Percentiles rank a stretch among this genome's conserved stretches.
phyloP scores from a whole-genome alignment of 2,113 vertebrate species.

The Alligator sinensis region DNA sequence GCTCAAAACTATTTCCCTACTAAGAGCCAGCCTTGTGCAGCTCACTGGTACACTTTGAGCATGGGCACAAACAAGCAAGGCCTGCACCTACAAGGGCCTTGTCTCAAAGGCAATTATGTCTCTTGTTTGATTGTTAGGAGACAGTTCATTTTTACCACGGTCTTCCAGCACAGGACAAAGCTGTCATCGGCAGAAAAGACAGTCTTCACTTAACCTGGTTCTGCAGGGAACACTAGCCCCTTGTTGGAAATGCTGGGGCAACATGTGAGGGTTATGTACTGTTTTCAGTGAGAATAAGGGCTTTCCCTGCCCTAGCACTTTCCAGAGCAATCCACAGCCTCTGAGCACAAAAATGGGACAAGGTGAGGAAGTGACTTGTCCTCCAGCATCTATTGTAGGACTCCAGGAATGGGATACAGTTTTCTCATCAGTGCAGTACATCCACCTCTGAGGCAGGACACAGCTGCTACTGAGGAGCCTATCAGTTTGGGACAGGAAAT shows the following conservation, averaged over 20 bases:
- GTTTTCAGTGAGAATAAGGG: fast-evolving
- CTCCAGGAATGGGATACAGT: constrained; percentile 3
- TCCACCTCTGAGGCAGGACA: constrained; percentile 39
- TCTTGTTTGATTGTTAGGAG: neutral
- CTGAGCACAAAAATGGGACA: neutral
- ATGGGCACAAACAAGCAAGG: fast-evolving
- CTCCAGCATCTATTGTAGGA: neutral
- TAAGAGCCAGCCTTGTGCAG: neutral
- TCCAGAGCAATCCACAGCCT: neutral
- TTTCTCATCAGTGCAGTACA: constrained; percentile 28
- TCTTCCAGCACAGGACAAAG: neutral
- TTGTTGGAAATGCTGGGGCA: neutral
- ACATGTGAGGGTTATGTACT: neutral
- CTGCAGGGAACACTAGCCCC: neutral
- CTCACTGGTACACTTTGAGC: neutral
- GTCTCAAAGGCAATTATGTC: neutral
- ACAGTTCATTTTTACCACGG: neutral
- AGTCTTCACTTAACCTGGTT: neutral
- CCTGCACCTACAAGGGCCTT: neutral
- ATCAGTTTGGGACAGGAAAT: neutral
- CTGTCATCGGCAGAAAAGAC: neutral
- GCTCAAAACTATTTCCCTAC: neutral
- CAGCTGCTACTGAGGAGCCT: constrained; percentile 13
- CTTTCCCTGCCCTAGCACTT: neutral
- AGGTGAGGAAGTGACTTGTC: neutral